These are phyloP conservation scores for Pycnomerus fuliginosus DNA, from an alignment of 2,888 invertebrate species.

Conservation along the genomic window DNA sequence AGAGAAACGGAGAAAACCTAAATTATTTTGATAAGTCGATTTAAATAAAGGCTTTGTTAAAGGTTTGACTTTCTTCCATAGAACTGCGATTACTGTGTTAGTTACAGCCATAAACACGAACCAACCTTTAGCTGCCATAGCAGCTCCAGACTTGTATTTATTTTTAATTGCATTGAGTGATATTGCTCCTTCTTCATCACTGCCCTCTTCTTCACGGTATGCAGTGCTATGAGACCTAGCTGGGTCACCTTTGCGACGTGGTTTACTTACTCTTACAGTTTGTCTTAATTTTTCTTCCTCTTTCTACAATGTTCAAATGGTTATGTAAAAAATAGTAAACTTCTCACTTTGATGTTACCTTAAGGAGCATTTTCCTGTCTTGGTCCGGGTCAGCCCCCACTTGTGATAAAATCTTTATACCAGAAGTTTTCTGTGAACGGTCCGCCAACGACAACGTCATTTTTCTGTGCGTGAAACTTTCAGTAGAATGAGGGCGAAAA, in stretches of 20 bases:
- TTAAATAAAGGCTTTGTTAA: no score
- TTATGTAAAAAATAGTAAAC: slow-evolving; percentile 6
- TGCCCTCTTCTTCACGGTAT: slow-evolving; percentile 74
- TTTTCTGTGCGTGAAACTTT: slow-evolving; percentile 98
- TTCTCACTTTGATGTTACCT: slow-evolving; percentile 57
- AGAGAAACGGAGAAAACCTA: no score
- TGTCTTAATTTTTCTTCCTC: slow-evolving; percentile 95
- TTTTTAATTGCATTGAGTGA: slow-evolving; percentile 94
- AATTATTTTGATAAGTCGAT: no score
- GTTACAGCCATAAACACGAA: slow-evolving; percentile 1
- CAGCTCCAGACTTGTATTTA: slow-evolving; percentile 76
- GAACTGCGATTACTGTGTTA: no score
- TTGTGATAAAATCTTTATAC: slow-evolving; percentile 94
- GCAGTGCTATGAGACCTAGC: slow-evolving; percentile 49
- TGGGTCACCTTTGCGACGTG: slow-evolving; percentile 49
- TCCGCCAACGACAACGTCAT: slow-evolving; percentile 98
- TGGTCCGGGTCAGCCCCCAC: slow-evolving; percentile 94
- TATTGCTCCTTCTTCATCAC: slow-evolving; percentile 92
- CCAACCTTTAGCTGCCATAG: slow-evolving; percentile 50
- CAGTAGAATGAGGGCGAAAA: slow-evolving; percentile 98
- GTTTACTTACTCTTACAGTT: slow-evolving; percentile 68
- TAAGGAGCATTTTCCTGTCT: slow-evolving; percentile 85
- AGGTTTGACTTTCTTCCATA: no score
- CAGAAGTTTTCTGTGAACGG: slow-evolving; percentile 87
- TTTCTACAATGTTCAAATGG: slow-evolving; percentile 60